Base-by-base conservation (phyloP, 2,113 vertebrate species). In the Panurus biarmicus region DNA sequence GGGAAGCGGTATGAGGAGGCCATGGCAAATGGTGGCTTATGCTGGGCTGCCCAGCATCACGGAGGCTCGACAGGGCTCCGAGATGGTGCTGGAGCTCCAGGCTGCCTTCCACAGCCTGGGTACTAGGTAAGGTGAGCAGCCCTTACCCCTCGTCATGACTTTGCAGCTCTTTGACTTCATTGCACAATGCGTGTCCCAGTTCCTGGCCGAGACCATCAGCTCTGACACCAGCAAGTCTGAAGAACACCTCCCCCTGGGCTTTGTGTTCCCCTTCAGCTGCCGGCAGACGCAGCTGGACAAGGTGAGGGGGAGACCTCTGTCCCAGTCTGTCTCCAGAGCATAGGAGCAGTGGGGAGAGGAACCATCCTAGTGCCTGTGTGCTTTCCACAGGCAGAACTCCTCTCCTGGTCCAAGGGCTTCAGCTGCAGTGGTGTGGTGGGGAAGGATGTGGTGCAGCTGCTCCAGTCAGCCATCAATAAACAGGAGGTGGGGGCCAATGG, bases 391-490 rank as follows among this genome's bases (percentile, higher is more conserved):
- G 98, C 98, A 14, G 97, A 98, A 73, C 98, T 99, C 95, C 97
- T 98, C 77, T 98, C 95, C 86, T 99, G 98, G 98, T 98, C 98
- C 20, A 99, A 99, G 96, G 98, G 98, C 50, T 98, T 98, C 93
- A 95, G 61, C 45, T 98, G 98, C 95, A 97, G 97, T 4, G 98
- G 94, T 0, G 98, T 99, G 83, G 98, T 98, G 93, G 98, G 98
- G 11, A 31, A 96, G 54, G 98, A 99, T 0, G 97, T 99, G 62
- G 98, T 98, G 79, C 81, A 97, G 84, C 25, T 99, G 61, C 97
- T 99, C 82, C 98, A 97, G 80, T 84, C 96, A 0, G 98, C 98
- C 87, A 97, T 99, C 50, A 47, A 91, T 16, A 98, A 98, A 69
- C 97, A 97, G 91, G 96, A 96, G 97, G 98, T 98, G 73, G 97